phyloP scores from a whole-genome alignment of 1,140 invertebrate species.

The Vanessa tameamea region DNA sequence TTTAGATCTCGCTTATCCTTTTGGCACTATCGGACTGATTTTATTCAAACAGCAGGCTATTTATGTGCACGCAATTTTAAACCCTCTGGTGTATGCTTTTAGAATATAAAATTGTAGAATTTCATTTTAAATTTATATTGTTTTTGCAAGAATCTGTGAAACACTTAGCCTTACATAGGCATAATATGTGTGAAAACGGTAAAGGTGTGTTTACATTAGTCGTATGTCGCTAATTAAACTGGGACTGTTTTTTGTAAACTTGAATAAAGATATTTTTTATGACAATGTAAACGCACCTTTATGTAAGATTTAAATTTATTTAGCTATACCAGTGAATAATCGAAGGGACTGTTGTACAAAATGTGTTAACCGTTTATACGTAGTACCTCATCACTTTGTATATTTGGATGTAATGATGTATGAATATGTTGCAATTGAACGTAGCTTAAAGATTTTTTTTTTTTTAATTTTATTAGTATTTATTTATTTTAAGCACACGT shows the following conservation, averaged over 20 bases:
- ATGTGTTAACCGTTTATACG: slow-evolving; percentile 30
- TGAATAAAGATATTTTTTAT: background rate
- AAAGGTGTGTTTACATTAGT: slow-evolving; percentile 1
- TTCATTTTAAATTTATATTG: slow-evolving; percentile 3
- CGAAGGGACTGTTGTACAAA: slow-evolving; percentile 28
- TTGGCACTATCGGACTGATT: slow-evolving; percentile 45
- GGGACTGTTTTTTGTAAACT: background rate
- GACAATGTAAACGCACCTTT: slow-evolving; percentile 2
- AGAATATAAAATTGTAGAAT: slow-evolving; percentile 2
- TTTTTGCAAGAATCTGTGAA: background rate
- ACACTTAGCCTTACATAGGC: background rate
- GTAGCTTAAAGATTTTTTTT: slow-evolving; percentile 49
- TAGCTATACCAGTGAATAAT: slow-evolving; percentile 11
- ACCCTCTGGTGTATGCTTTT: slow-evolving; percentile 1
- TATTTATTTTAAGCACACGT: slow-evolving; percentile 38
- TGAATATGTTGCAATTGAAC: slow-evolving; percentile 49
- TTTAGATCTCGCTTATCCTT: slow-evolving; percentile 40
- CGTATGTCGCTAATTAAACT: background rate
- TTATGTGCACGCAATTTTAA: background rate
- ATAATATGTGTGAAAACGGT: background rate
- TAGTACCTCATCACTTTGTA: slow-evolving; percentile 52
- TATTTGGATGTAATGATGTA: slow-evolving; percentile 43
- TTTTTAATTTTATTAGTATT: slow-evolving; percentile 39
- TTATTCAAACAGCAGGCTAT: slow-evolving; percentile 12
- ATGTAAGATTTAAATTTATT: too few relatives aligned